Percentiles rank a stretch among this genome's conserved stretches.
phyloP scores from a whole-genome alignment of 2,888 invertebrate species.

The Mechanitis mazaeus region DNA sequence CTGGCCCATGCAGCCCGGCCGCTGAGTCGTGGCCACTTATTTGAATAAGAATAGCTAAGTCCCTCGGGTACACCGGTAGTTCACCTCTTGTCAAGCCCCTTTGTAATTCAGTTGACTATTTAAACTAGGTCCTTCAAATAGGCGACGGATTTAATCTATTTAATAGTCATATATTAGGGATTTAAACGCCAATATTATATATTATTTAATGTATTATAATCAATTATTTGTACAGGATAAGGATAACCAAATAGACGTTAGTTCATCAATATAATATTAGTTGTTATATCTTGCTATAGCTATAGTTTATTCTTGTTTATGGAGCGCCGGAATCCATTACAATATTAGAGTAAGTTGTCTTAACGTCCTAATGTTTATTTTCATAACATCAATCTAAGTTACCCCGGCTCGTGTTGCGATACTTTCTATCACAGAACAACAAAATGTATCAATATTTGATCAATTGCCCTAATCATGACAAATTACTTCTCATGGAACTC shows the following conservation, averaged over 20 bases:
- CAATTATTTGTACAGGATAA: too few relatives aligned
- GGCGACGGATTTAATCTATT: neutral
- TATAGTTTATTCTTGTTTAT: neutral
- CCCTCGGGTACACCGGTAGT: constrained; percentile 39
- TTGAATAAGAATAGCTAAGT: constrained; percentile 70
- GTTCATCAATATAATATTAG: too few relatives aligned
- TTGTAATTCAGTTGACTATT: constrained; percentile 21
- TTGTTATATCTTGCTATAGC: too few relatives aligned
- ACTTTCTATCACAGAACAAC: constrained; percentile 21
- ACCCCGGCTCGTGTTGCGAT: constrained; percentile 21
- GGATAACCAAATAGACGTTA: too few relatives aligned
- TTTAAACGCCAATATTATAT: too few relatives aligned
- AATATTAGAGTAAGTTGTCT: constrained; percentile 13
- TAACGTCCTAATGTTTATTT: constrained; percentile 17
- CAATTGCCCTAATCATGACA: constrained; percentile 15
- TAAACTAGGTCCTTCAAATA: constrained; percentile 14
- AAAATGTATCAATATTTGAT: constrained; percentile 22
- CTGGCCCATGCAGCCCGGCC: constrained; percentile 40
- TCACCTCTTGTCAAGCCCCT: constrained; percentile 37
- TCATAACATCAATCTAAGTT: constrained; percentile 28
- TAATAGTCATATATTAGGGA: neutral
- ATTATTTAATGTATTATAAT: too few relatives aligned
- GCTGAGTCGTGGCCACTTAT: constrained; percentile 58
- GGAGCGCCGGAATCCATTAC: constrained; percentile 3
- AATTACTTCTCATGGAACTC: neutral